Conservation (phyloP, 2,888 invertebrate genomes). For the Helicoverpa assulta region DNA sequence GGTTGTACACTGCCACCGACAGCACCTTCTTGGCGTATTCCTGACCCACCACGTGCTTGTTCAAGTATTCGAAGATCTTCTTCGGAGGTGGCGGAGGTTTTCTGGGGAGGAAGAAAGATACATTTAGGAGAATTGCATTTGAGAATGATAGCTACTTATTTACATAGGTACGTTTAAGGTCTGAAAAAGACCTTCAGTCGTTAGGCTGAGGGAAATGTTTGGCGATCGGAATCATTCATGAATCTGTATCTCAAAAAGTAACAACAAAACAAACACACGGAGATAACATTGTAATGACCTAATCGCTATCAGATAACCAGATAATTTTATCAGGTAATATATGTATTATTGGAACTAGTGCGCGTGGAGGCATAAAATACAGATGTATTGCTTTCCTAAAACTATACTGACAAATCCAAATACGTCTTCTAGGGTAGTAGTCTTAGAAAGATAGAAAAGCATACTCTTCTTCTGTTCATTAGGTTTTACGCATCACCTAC, state of each 20-base stretch:
- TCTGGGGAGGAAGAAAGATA: slow-evolving; percentile 74
- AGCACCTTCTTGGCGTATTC: slow-evolving; percentile 99
- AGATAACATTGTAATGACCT: slow-evolving; percentile 32
- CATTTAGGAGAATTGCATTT: too few relatives aligned
- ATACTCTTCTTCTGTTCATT: too few relatives aligned
- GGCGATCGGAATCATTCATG: neutral
- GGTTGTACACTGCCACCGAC: slow-evolving; percentile 99
- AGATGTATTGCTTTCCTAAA: neutral
- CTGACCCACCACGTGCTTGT: slow-evolving; percentile 99
- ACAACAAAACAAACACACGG: slow-evolving; percentile 21
- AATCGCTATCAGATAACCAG: slow-evolving; percentile 26
- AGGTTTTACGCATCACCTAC: too few relatives aligned
- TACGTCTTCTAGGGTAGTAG: too few relatives aligned
- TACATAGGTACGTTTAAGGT: too few relatives aligned
- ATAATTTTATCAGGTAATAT: slow-evolving; percentile 31
- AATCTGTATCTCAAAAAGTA: slow-evolving; percentile 18
- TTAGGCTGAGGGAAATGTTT: neutral
- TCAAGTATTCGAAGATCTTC: slow-evolving; percentile 98
- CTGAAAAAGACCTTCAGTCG: too few relatives aligned
- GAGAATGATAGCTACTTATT: too few relatives aligned
- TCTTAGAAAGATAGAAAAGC: too few relatives aligned
- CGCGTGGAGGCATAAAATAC: neutral
- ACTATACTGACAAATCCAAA: neutral
- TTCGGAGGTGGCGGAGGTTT: slow-evolving; percentile 98
- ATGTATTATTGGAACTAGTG: neutral